These are phyloP conservation scores for Xylota segnis DNA, from an alignment of 2,888 invertebrate genomes.

Conservation along the genomic window DNA sequence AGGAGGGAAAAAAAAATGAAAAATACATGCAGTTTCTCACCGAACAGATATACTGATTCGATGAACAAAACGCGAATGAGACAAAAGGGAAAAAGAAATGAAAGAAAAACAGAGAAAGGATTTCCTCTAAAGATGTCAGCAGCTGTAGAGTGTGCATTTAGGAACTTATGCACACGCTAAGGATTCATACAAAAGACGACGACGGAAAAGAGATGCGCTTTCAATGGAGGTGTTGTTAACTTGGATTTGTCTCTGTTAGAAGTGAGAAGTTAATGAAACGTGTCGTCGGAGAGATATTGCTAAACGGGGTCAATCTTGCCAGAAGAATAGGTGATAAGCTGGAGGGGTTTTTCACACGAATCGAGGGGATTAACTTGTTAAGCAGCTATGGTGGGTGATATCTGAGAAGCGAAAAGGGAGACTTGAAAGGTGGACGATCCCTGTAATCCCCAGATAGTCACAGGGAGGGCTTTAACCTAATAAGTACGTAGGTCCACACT, in stretches of 20 bases:
- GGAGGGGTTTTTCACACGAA: background rate
- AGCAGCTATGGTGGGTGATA: background rate
- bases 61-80: slow-evolving; percentile 16
- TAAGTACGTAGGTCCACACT: too few species aligned
- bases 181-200: slow-evolving; percentile 18
- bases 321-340: slow-evolving; percentile 3
- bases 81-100: background rate
- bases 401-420: background rate
- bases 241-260: slow-evolving; percentile 31
- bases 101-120: slow-evolving; percentile 26
- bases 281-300: background rate
- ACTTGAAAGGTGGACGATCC: too few species aligned
- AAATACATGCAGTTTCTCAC: slow-evolving; percentile 32
- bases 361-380: slow-evolving; percentile 7
- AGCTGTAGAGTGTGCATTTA: slow-evolving; percentile 46
- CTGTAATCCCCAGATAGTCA: too few species aligned
- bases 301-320: background rate
- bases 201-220: background rate
- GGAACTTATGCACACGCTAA: slow-evolving; percentile 36
- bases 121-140: slow-evolving; percentile 56
- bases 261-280: slow-evolving; percentile 51
- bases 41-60: slow-evolving; percentile 12
- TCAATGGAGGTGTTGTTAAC: slow-evolving; percentile 34
- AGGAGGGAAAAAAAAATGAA: slow-evolving; percentile 5
- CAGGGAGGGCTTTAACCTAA: too few species aligned